phyloP scores from a whole-genome alignment of 1,140 invertebrate species.

The Apis mellifera region DNA sequence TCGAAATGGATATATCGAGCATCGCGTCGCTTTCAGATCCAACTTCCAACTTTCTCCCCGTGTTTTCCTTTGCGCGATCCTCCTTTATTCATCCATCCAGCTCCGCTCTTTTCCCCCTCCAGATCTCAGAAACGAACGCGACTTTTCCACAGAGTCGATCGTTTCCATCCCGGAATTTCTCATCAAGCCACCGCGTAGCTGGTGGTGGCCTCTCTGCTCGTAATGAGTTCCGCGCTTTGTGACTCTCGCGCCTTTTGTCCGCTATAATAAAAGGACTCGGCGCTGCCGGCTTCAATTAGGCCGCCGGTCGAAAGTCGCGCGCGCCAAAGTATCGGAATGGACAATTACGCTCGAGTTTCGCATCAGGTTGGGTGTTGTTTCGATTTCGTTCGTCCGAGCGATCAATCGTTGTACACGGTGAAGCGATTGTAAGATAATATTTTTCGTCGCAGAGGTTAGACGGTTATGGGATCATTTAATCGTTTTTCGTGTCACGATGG shows the following conservation, averaged over 20 bases:
- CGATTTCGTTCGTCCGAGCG: neutral
- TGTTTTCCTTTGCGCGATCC: constrained; percentile 21
- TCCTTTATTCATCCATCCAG: constrained; percentile 28
- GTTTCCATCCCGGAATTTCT: constrained; percentile 62
- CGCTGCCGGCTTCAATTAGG: constrained; percentile 56
- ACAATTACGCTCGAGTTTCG: constrained; percentile 18
- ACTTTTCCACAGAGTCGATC: constrained; percentile 48
- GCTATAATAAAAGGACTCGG: constrained; percentile 52
- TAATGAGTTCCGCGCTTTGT: constrained; percentile 55
- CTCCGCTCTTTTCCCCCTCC: neutral
- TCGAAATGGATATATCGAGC: neutral
- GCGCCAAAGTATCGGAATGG: constrained; percentile 36
- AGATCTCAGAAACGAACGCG: neutral
- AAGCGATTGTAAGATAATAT: too few species aligned
- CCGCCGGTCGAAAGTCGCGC: constrained; percentile 29
- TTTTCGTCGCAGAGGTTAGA: too few species aligned
- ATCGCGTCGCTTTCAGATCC: too few species aligned
- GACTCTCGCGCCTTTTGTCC: constrained; percentile 51
- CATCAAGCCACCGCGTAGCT: constrained; percentile 43
- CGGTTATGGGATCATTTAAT: too few species aligned
- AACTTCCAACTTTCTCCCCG: constrained; percentile 15
- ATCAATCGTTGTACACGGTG: neutral
- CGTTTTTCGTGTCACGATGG: too few species aligned
- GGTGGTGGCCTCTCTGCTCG: constrained; percentile 4
- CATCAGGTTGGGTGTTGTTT: neutral